These are phyloP conservation scores for Arge pagana DNA, from an alignment of 2,888 invertebrate species.

Conservation along the genomic window DNA sequence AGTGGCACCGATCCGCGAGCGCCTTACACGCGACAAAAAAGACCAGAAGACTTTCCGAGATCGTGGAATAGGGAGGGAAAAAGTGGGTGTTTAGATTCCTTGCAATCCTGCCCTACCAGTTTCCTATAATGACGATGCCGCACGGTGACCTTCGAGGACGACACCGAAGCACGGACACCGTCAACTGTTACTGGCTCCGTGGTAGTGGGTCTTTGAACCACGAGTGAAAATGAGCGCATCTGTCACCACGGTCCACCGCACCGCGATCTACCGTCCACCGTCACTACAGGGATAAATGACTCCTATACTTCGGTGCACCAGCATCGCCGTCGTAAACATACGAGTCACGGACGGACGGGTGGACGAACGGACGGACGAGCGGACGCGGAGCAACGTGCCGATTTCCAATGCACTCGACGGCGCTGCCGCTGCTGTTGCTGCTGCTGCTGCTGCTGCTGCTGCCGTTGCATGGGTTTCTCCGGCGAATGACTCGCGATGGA, in stretches of 20 bases:
- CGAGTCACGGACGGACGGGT: background rate
- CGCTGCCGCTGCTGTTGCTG: background rate
- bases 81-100: slow-evolving; percentile 16
- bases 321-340: background rate
- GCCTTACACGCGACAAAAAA: too few relatives aligned
- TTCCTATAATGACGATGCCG: background rate
- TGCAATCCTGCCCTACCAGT: slow-evolving; percentile 13
- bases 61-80: background rate
- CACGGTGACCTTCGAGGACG: too few relatives aligned
- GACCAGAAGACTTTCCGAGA: background rate
- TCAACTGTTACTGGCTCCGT: too few relatives aligned
- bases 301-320: slow-evolving; percentile 1
- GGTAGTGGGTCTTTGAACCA: slow-evolving; percentile 34
- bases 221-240: slow-evolving; percentile 37
- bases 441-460: background rate
- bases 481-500: background rate
- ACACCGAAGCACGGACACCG: too few relatives aligned
- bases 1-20: too few relatives aligned
- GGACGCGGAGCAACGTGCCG: slow-evolving; percentile 21
- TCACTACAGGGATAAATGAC: slow-evolving; percentile 4
- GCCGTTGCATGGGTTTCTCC: slow-evolving; percentile 10
- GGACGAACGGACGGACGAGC: slow-evolving; percentile 5
- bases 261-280: slow-evolving; percentile 21
- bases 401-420: slow-evolving; percentile 30
- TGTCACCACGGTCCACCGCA: slow-evolving; percentile 26